phyloP scores from a whole-genome alignment of 2,113 vertebrate species.

The Myotis davidii region DNA sequence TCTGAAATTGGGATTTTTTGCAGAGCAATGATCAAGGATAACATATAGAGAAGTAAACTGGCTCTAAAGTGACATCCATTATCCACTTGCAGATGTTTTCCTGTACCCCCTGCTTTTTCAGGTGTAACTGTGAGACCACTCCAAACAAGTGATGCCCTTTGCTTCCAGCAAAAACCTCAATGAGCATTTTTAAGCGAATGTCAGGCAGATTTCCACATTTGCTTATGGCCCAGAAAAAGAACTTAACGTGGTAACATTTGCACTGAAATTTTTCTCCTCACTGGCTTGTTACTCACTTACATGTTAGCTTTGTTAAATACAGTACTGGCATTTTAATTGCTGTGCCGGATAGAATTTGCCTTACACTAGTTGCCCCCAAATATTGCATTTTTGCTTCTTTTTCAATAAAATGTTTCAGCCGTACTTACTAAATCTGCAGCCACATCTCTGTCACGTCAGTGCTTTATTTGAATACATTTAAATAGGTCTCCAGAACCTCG shows the following conservation, averaged over 20 bases:
- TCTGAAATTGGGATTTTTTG: conserved; percentile 20
- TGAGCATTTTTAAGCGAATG: neutral
- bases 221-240: conserved; percentile 53
- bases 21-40: neutral
- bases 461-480: conserved; percentile 76
- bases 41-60: conserved; percentile 17
- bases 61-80: conserved; percentile 12
- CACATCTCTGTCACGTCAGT: conserved; percentile 67
- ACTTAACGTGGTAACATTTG: conserved; percentile 63
- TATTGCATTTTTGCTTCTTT: conserved; percentile 70
- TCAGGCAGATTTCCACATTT: conserved; percentile 44
- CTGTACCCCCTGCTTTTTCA: conserved; percentile 65
- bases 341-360: conserved; percentile 69
- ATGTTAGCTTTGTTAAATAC: conserved; percentile 65
- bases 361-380: conserved; percentile 66
- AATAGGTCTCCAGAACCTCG: conserved; percentile 52
- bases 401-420: conserved; percentile 72
- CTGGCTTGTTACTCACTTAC: conserved; percentile 8
- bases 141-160: neutral
- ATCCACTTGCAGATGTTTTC: conserved; percentile 46
- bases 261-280: conserved; percentile 39
- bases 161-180: neutral
- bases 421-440: conserved; percentile 67
- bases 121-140: conserved; percentile 46
- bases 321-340: conserved; percentile 74